Conservation (phyloP, 2,113 vertebrate genomes). For the Hipposideros armiger region DNA sequence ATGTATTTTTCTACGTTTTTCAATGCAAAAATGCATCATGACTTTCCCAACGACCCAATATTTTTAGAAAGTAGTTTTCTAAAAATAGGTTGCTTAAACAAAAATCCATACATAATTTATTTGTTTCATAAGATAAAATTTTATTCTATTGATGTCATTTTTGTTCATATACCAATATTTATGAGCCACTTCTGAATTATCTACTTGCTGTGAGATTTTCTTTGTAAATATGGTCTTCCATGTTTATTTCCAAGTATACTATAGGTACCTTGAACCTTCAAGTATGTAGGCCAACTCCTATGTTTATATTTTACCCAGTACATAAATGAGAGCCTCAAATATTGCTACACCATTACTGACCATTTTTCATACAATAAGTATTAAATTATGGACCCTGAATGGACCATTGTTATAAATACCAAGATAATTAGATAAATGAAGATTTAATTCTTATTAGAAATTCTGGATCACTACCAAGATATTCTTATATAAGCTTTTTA, state of each 20-base stretch:
- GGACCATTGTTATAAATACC: background rate
- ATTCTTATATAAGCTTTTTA: slow-evolving; percentile 57
- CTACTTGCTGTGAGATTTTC: background rate
- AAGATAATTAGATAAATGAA: slow-evolving; percentile 21
- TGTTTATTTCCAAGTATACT: background rate
- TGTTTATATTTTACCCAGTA: slow-evolving; percentile 44
- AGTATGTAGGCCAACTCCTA: background rate
- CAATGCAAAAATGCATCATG: too few relatives aligned
- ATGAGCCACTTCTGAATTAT: background rate
- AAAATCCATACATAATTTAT: background rate
- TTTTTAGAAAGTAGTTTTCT: slow-evolving; percentile 47
- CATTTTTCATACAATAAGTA: slow-evolving; percentile 50
- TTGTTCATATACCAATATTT: background rate
- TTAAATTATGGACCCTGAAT: slow-evolving; percentile 41
- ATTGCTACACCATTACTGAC: background rate
- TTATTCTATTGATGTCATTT: slow-evolving; percentile 4
- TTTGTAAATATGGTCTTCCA: background rate
- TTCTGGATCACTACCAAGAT: slow-evolving; percentile 37
- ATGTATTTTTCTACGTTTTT: too few relatives aligned
- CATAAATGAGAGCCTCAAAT: slow-evolving; percentile 39
- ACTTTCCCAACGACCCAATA: too few relatives aligned
- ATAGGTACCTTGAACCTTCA: background rate
- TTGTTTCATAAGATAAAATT: slow-evolving; percentile 20
- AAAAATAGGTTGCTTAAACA: slow-evolving; percentile 33
- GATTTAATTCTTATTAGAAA: slow-evolving; percentile 54